These are phyloP conservation scores for Helobdella robusta DNA, from an alignment of 2,888 invertebrate species.

Conservation along the genomic window DNA sequence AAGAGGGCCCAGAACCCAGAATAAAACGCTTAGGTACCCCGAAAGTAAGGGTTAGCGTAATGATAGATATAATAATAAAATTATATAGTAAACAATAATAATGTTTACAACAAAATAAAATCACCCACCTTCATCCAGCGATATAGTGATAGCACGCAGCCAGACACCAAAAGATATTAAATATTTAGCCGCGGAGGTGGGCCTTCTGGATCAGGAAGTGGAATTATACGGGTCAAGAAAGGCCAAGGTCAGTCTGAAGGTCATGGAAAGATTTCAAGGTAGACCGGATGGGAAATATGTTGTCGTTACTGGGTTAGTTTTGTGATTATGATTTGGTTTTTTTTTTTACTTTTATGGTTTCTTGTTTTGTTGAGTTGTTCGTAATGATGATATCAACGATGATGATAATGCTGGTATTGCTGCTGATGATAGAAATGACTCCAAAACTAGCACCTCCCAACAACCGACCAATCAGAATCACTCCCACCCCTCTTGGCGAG, in stretches of 20 bases:
- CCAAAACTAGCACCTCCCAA: too few relatives aligned
- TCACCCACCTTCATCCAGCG: conserved; percentile 54
- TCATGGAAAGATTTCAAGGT: conserved; percentile 64
- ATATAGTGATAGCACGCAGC: conserved; percentile 77
- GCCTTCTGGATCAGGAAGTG: conserved; percentile 68
- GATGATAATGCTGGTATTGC: too few relatives aligned
- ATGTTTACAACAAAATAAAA: not conserved
- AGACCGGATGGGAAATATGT: conserved; percentile 76
- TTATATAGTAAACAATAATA: not conserved
- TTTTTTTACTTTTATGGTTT: too few relatives aligned
- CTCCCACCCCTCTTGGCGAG: conserved; percentile 96
- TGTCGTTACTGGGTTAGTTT: conserved; percentile 77
- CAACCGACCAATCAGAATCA: conserved; percentile 62
- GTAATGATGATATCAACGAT: too few relatives aligned
- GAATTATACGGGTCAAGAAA: conserved; percentile 84
- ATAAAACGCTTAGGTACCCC: too few relatives aligned
- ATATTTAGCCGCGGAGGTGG: conserved; percentile 71
- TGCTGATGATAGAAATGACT: not conserved
- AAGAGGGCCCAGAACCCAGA: too few relatives aligned
- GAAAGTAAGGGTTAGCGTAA: too few relatives aligned
- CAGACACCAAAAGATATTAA: conserved; percentile 77
- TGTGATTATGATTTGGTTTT: too few relatives aligned
- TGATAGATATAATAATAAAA: not conserved
- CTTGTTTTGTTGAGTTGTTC: too few relatives aligned
- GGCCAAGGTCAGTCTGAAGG: conserved; percentile 77